phyloP scores from a whole-genome alignment of 2,888 invertebrate species.

The Labia minor region DNA sequence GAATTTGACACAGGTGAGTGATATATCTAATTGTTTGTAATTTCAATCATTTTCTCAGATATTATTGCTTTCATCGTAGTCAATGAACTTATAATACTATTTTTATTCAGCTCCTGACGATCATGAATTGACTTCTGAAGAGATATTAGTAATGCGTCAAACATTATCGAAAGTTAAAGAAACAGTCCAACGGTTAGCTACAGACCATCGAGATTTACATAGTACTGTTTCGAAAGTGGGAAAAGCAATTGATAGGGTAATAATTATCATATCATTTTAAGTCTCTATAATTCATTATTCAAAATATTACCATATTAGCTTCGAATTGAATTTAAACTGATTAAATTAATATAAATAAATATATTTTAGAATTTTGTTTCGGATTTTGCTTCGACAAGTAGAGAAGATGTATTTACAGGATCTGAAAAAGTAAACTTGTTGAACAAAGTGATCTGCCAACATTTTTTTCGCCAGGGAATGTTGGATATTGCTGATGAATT shows the following conservation, averaged over 20 bases:
- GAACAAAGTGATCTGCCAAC: conserved; percentile 88
- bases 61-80: background rate
- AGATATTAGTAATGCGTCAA: conserved; percentile 60
- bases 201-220: conserved; percentile 74
- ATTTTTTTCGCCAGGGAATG: conserved; percentile 89
- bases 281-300: too few species aligned
- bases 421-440: conserved; percentile 56
- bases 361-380: conserved; percentile 66
- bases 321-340: background rate
- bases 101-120: conserved; percentile 49
- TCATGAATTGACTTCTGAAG: conserved; percentile 56
- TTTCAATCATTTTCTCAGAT: conserved; percentile 5
- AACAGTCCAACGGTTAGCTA: conserved; percentile 67
- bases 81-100: conserved; percentile 26
- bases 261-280: too few species aligned
- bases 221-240: conserved; percentile 82
- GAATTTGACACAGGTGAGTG: conserved; percentile 62
- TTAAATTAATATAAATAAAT: background rate
- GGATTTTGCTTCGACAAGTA: conserved; percentile 79
- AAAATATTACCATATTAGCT: background rate
- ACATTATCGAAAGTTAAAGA: conserved; percentile 69
- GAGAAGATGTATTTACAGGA: conserved; percentile 69
- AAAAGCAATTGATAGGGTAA: conserved; percentile 81
- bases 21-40: background rate
- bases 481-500: conserved; percentile 82